These are phyloP conservation scores for Ectemnius lituratus DNA, from an alignment of 2,888 invertebrate genomes.

Conservation along the genomic window DNA sequence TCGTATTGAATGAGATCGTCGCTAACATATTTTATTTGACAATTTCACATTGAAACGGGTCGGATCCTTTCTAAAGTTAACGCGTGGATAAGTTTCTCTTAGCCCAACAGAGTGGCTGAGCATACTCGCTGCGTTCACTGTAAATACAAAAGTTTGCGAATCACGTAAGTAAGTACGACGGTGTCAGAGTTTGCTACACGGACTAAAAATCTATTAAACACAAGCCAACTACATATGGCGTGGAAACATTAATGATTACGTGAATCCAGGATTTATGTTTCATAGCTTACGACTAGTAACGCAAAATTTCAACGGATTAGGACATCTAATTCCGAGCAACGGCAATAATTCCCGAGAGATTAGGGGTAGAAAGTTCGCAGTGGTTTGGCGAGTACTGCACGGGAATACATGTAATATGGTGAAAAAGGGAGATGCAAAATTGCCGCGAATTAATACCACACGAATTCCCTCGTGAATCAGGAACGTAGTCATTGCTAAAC, in stretches of 20 bases:
- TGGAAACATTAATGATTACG: background rate
- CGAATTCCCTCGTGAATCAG: background rate
- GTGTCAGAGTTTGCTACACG: background rate
- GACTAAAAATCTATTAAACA: slow-evolving; percentile 2
- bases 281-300: background rate
- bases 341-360: background rate
- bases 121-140: background rate
- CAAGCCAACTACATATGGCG: background rate
- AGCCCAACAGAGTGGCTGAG: no score
- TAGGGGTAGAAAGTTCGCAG: background rate
- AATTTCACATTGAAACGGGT: no score
- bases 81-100: no score
- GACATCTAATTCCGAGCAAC: background rate
- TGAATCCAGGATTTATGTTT: background rate
- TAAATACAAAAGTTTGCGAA: background rate
- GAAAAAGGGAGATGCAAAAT: background rate
- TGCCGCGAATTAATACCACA: background rate
- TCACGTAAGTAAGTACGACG: background rate
- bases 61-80: no score
- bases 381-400: background rate
- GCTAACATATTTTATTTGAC: no score
- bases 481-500: background rate
- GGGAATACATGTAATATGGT: background rate
- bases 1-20: no score
- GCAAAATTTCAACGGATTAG: slow-evolving; percentile 3